Evolutionary conservation across 2,888 invertebrate species (phyloP).

Genomic region (Gisinianus flammeolus): DNA sequence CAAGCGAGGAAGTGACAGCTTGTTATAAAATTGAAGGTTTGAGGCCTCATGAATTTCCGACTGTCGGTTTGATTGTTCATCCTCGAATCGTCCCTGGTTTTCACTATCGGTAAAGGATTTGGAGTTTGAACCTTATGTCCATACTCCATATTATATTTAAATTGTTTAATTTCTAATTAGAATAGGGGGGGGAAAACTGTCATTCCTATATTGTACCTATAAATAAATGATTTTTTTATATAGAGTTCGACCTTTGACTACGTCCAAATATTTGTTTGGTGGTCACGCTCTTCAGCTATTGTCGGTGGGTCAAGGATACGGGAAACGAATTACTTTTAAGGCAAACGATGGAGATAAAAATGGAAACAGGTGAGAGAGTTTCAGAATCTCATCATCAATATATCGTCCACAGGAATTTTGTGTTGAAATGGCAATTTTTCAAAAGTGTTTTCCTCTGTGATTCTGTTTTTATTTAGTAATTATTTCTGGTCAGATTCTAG

Average conservation of each 20-base stretch:
- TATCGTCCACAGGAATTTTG: neutral
- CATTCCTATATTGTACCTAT: neutral
- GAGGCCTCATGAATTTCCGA: slow-evolving; percentile 71
- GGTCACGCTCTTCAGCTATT: slow-evolving; percentile 72
- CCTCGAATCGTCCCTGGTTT: slow-evolving; percentile 75
- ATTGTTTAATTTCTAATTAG: too few species aligned
- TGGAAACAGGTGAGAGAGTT: slow-evolving; percentile 65
- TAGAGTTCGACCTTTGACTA: slow-evolving; percentile 70
- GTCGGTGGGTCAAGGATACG: slow-evolving; percentile 76
- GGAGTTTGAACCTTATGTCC: too few species aligned
- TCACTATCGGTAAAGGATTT: slow-evolving; percentile 65
- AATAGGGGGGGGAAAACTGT: neutral
- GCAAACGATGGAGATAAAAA: slow-evolving; percentile 68
- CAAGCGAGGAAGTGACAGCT: slow-evolving; percentile 70
- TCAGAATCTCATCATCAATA: neutral
- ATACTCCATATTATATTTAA: too few species aligned
- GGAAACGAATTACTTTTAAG: slow-evolving; percentile 75
- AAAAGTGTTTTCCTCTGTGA: too few species aligned
- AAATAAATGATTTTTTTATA: slow-evolving; percentile 45
- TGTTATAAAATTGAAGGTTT: slow-evolving; percentile 70
- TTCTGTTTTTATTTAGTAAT: slow-evolving; percentile 63
- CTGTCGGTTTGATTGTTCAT: slow-evolving; percentile 76
- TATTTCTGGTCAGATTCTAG: slow-evolving; percentile 81
- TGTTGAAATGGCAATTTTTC: neutral
- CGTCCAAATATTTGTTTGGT: slow-evolving; percentile 67